Conservation (phyloP, 2,113 vertebrate species). For the Nansenia antarctica region DNA sequence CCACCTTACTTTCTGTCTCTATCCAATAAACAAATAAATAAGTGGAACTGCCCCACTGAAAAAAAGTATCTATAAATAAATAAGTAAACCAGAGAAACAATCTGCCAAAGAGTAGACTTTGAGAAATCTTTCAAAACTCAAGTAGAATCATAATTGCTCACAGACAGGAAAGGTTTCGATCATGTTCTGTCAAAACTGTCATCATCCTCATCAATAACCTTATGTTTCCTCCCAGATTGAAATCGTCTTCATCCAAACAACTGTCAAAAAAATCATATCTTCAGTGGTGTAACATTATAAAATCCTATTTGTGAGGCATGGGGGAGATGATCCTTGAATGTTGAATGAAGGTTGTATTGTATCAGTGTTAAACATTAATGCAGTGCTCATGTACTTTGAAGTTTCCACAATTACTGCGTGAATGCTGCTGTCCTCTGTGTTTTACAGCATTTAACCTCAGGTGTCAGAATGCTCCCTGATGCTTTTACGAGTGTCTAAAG, state of each 20-base stretch:
- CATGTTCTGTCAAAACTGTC: not conserved
- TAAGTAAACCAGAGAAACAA: not conserved
- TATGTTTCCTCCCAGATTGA: not conserved
- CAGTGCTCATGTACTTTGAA: not conserved
- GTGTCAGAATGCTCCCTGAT: not conserved
- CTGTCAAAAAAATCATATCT: no score
- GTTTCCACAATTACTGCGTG: no score
- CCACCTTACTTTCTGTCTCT: no score
- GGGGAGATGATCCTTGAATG: not conserved
- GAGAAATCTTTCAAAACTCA: not conserved
- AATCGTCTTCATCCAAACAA: not conserved
- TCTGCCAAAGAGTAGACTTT: not conserved
- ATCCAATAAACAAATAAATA: no score
- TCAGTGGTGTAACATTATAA: not conserved
- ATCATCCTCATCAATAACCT: not conserved
- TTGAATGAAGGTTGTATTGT: not conserved
- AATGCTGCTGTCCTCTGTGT: no score
- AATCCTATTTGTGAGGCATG: not conserved
- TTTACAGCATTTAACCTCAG: not conserved
- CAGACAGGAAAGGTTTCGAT: no score
- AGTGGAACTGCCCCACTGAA: no score
- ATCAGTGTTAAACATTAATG: not conserved
- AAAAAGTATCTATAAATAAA: not conserved
- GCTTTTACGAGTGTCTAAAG: not conserved
- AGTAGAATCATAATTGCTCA: not conserved